A percentile compares a stretch with the other conserved stretches of the same genome.
These are phyloP conservation scores for Leptinotarsa texana DNA, from an alignment of 1,140 invertebrate genomes.

Conservation along the genomic window DNA sequence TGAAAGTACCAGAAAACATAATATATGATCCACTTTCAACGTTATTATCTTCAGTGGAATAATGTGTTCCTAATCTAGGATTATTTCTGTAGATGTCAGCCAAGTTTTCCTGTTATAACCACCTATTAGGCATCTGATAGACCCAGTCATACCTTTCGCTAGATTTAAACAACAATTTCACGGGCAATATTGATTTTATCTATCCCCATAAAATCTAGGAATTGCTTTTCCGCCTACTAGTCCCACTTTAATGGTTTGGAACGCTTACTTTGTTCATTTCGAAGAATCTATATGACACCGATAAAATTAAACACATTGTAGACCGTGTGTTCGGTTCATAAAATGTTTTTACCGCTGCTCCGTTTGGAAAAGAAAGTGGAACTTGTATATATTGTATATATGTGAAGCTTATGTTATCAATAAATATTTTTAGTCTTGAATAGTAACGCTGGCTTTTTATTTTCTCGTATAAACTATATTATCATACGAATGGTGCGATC, in stretches of 20 bases:
- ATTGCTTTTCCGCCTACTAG: slow-evolving; percentile 5
- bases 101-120: slow-evolving; percentile 4
- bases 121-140: neutral
- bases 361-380: neutral
- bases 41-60: no score
- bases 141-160: neutral
- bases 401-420: slow-evolving; percentile 17
- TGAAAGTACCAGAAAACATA: no score
- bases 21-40: no score
- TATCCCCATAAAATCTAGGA: neutral
- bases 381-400: slow-evolving; percentile 22
- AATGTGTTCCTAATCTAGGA: neutral
- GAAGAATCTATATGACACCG: neutral
- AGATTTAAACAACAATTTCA: neutral
- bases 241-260: neutral
- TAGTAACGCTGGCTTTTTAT: neutral
- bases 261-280: neutral
- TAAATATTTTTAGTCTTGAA: slow-evolving; percentile 1
- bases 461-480: neutral
- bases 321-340: neutral
- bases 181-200: neutral
- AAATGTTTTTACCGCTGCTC: neutral
- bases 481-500: no score
- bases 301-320: slow-evolving; percentile 6
- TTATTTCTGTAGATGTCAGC: no score